Evolutionary conservation across 1,140 invertebrate genomes (phyloP).

Genomic region (Dysdera silvatica): DNA sequence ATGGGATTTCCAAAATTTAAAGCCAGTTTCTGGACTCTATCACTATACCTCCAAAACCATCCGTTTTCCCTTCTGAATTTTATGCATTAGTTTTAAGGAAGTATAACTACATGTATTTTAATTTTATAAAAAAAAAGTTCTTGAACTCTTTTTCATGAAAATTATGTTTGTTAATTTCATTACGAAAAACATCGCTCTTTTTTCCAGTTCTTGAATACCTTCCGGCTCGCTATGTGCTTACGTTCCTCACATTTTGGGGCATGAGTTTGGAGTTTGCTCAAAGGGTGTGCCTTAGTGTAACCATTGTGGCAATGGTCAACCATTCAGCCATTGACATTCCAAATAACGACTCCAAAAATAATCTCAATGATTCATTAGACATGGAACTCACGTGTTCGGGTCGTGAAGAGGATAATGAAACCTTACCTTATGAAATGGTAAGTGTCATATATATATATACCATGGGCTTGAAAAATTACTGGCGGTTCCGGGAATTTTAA

Average conservation of each 20-base stretch:
- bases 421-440: slow-evolving; percentile 14
- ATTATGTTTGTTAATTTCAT: too few relatives aligned
- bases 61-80: too few relatives aligned
- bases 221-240: slow-evolving; percentile 61
- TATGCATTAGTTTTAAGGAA: too few relatives aligned
- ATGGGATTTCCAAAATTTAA: too few relatives aligned
- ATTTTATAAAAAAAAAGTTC: too few relatives aligned
- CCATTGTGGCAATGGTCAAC: slow-evolving; percentile 91
- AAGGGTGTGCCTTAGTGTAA: slow-evolving; percentile 91
- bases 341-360: neutral
- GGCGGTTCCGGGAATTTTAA: too few relatives aligned
- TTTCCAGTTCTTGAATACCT: slow-evolving; percentile 8
- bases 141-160: too few relatives aligned
- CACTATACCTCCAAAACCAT: too few relatives aligned
- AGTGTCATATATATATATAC: neutral
- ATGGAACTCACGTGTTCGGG: neutral
- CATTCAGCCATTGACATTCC: slow-evolving; percentile 37
- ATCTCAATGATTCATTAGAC: neutral
- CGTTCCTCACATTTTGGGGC: slow-evolving; percentile 81
- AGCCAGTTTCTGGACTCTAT: too few relatives aligned
- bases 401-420: neutral
- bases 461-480: too few relatives aligned
- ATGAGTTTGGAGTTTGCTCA: slow-evolving; percentile 91
- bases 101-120: too few relatives aligned
- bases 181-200: too few relatives aligned